Base-by-base conservation (phyloP, 2,113 vertebrate genomes). In the Chionis minor region DNA sequence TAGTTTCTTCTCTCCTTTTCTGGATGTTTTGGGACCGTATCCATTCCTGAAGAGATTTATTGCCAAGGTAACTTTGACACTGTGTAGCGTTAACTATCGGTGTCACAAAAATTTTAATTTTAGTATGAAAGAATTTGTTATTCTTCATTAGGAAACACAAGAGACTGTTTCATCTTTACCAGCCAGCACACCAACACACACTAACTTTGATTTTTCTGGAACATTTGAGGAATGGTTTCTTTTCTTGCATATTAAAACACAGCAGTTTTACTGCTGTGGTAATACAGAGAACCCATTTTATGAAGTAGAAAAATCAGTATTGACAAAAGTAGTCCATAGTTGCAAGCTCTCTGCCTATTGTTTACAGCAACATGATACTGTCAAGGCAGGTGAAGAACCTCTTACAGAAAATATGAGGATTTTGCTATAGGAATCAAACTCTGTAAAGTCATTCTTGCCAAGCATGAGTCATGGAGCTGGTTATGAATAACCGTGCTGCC, bases 31-130 rank as follows among this genome's bases (percentile, higher is more conserved):
- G 42, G 97, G 98, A 24, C 97, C 96, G 0, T 98, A 98, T 30
- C 98, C 97, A 6, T 96, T 96, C 3, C 77, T 98, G 81, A 98
- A 98, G 75, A 96, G 97, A 86, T 92, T 98, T 92, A 96, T 98
- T 77, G 97, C 97, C 44, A 98, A 98, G 97, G 98, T 98, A 78
- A 72, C 28, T 58, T 61, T 44, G 42, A 85, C 5, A 35, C 10
- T 55, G 20, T 28, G 8, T 26, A 55, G 21, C 11, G 40, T 66
- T 27, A 55, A 66, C 47, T 67, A 26, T 10, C 2, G 1, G 10
- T 22, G 24, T 77, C 44, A 40, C 69, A 63, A 58, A 69, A 81
- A 26, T 17, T 9, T 47, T 81, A 18, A 9, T 8, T 35, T 10
- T 54, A 77, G 33, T 49, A 35, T 52, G 21, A 90, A 59, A 81